phyloP scores from a whole-genome alignment of 2,888 invertebrate species.

The Lycaena phlaeas region DNA sequence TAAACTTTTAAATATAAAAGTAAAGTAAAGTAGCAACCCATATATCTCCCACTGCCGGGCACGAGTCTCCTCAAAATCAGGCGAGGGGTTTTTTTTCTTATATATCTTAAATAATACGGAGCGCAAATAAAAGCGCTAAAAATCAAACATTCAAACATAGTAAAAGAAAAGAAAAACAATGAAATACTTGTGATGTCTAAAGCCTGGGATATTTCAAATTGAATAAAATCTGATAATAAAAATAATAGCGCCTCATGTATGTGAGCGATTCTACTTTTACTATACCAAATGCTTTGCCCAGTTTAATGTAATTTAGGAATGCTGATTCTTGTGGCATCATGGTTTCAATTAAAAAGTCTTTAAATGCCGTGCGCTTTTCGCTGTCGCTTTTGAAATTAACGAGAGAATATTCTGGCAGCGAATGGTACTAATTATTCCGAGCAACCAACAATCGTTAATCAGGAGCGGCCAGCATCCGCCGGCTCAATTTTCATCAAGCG shows the following conservation, averaged over 20 bases:
- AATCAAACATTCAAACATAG: no score
- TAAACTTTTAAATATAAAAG: no score
- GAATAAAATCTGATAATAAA: background rate
- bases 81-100: no score
- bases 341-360: constrained; percentile 38
- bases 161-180: no score
- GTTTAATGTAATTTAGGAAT: constrained; percentile 1
- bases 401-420: constrained; percentile 42
- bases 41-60: no score
- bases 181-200: no score
- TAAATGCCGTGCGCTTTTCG: constrained; percentile 38
- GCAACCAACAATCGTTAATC: constrained; percentile 29
- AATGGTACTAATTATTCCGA: constrained; percentile 46
- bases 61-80: no score
- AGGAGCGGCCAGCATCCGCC: constrained; percentile 34
- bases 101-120: no score
- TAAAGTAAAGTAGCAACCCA: no score
- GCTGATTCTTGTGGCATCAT: constrained; percentile 9
- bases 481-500: constrained; percentile 37
- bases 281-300: background rate
- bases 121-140: no score
- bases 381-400: constrained; percentile 43
- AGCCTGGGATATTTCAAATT: background rate
- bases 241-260: background rate
- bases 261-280: constrained; percentile 7